These are phyloP conservation scores for Deilephila porcellus DNA, from an alignment of 2,888 invertebrate genomes.

Conservation along the genomic window DNA sequence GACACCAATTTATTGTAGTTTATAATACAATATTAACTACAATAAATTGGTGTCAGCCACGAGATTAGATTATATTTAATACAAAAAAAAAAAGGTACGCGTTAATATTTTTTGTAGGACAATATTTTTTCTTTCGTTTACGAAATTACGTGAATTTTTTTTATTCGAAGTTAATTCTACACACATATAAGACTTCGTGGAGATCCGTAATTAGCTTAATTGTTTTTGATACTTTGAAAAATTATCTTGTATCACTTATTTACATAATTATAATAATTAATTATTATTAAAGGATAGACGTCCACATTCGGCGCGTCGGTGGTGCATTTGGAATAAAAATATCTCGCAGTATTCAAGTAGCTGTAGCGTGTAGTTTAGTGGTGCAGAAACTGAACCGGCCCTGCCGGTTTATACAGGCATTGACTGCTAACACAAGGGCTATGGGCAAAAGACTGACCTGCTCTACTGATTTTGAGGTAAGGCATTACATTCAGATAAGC, in stretches of 20 bases:
- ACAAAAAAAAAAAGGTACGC: no score
- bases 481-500: conserved; percentile 44
- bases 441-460: conserved; percentile 84
- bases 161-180: no score
- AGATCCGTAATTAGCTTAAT: no score
- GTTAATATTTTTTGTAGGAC: no score
- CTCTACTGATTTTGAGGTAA: conserved; percentile 79
- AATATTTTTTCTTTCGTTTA: no score
- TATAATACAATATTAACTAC: no score
- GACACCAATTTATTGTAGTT: no score
- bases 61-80: no score
- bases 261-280: no score
- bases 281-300: conserved; percentile 83
- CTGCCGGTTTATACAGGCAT: conserved; percentile 86
- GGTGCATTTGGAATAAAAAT: conserved; percentile 89
- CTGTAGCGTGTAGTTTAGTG: conserved; percentile 77
- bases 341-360: conserved; percentile 81
- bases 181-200: no score
- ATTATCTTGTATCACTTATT: not conserved
- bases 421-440: conserved; percentile 86
- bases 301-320: conserved; percentile 73
- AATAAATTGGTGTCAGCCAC: no score
- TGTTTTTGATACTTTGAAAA: not conserved
- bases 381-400: conserved; percentile 85
- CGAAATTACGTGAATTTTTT: no score